A percentile compares a stretch with the other conserved stretches of the same genome.
Conservation (phyloP, 92 coral and sea anemone genomes). For the Epizoanthus ramosus region DNA sequence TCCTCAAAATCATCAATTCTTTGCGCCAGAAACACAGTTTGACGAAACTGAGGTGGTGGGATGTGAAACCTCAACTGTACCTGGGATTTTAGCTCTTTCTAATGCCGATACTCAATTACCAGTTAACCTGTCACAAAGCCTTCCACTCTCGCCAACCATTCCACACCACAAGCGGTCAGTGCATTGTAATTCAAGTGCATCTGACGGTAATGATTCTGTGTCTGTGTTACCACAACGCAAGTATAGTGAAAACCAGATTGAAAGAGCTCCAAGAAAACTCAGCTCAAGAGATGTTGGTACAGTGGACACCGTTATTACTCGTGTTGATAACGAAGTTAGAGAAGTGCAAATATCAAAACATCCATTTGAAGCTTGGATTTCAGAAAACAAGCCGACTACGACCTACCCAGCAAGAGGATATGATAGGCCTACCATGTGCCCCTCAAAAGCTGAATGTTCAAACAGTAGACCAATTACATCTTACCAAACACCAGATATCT, state of each 20-base stretch:
- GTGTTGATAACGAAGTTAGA: background rate
- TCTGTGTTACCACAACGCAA: constrained; percentile 16
- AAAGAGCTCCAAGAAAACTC: background rate
- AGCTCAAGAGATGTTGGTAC: background rate
- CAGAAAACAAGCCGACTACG: too few relatives aligned
- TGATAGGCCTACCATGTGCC: too few relatives aligned
- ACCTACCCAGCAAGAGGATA: too few relatives aligned
- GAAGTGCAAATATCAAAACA: background rate
- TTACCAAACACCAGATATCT: background rate
- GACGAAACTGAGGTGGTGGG: constrained; percentile 13
- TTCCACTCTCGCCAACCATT: constrained; percentile 49
- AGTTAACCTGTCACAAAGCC: constrained; percentile 36
- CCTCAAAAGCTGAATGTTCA: too few relatives aligned
- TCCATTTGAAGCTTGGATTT: too few relatives aligned
- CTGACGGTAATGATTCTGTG: constrained; percentile 10
- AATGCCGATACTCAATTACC: constrained; percentile 52
- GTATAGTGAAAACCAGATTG: background rate
- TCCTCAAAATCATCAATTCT: constrained; percentile 25
- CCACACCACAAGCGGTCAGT: constrained; percentile 11
- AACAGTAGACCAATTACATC: background rate
- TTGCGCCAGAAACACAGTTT: constrained; percentile 18
- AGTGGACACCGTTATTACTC: background rate
- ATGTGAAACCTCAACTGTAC: background rate
- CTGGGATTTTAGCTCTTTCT: constrained; percentile 5
- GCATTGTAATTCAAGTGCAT: background rate